Evolutionary conservation across 2,797 vertebrate species (phyloP), one percentile per base, ranked within the genome.

Genomic region (Urocyon cinereoargenteus): DNA sequence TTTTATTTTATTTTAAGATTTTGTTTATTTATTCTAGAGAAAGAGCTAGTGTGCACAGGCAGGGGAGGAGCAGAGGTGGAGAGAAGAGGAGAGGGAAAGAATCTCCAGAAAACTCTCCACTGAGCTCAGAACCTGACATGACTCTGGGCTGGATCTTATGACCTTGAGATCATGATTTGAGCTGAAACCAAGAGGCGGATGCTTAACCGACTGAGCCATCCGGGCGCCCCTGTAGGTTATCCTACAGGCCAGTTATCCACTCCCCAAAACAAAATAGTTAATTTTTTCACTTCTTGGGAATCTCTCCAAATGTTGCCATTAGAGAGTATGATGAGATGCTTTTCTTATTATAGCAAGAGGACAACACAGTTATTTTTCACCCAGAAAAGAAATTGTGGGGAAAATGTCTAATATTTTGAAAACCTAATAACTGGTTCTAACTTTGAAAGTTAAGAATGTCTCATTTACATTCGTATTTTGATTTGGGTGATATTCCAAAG

Each of bases 321-420:
- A 91, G 70, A 86, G 49, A 75, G 28, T n/a, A 61, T 64, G 59
- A 22, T 18, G 40, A 85, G 45, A 66, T 77, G 59, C 12, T 79
- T 72, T 89, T 82, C 13, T 70, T 12, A n/a, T 92, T n/a, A 84
- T 24, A 89, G 24, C n/a, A 93, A 51, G 36, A 90, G 34, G 45
- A 75, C 18, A 73, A 87, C 14, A 62, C 9, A 88, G 31, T 36
- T 77, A 68, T 73, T 91, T 87, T 90, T 92, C 18, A 77, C 10
- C 8, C 13, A 70, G 73, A 68, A 91, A 78, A 82, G 10, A 21
- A 57, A 34, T 82, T 36, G 31, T 64, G 13, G 75, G 49, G 40
- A 24, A 79, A 89, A 94, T 78, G 45, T 64, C 14, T 36, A 85
- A 4, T 75, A 53, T 64, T 93, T 45, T 96, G 34, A 86, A 92